Conservation (phyloP, 2,797 vertebrate species). For the Protosalanx chinensis region DNA sequence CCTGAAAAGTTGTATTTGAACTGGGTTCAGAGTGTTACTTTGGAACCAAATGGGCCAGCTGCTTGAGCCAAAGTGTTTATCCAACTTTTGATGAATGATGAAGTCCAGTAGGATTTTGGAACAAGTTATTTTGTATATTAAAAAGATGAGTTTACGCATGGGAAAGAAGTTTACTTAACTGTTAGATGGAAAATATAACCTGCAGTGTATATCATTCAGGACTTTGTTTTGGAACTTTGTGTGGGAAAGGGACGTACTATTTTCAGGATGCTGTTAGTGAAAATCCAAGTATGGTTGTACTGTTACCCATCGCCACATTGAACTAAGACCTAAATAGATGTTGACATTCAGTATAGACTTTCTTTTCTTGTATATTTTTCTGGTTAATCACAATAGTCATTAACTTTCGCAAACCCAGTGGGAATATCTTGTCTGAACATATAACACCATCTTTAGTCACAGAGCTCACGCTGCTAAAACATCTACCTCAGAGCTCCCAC, state of each 20-base stretch:
- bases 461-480: background rate
- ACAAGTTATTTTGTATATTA: conserved; percentile 4
- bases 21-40: background rate
- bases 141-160: background rate
- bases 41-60: conserved; percentile 9
- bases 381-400: background rate
- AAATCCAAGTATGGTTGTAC: background rate
- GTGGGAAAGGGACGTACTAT: background rate
- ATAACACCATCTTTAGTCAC: background rate
- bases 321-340: background rate
- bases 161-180: background rate
- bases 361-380: background rate
- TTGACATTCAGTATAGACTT: background rate
- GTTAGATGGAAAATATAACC: background rate
- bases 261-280: background rate
- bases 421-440: background rate
- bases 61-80: conserved; percentile 9
- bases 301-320: background rate
- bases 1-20: conserved; percentile 1
- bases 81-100: background rate
- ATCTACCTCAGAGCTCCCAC: background rate
- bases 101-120: background rate
- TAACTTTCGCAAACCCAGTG: background rate
- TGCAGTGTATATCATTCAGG: background rate
- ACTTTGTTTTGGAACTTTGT: background rate